These are phyloP conservation scores for Lypha dubia DNA, from an alignment of 2,888 invertebrate species.

Conservation along the genomic window DNA sequence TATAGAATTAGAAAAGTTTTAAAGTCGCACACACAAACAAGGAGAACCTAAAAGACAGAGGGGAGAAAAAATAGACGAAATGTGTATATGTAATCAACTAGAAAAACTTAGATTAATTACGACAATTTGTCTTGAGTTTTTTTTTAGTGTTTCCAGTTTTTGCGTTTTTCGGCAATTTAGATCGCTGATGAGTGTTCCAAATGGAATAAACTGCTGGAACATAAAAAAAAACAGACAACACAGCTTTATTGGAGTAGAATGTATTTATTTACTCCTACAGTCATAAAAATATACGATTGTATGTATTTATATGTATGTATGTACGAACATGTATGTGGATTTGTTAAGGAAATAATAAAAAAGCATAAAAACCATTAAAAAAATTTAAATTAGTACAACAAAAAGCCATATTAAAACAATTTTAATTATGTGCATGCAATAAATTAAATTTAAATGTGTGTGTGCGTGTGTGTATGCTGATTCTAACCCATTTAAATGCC, in stretches of 20 bases:
- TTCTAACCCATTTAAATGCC: background rate
- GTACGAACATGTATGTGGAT: background rate
- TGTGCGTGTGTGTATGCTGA: conserved; percentile 1
- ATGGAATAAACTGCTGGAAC: conserved; percentile 37
- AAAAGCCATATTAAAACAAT: conserved; percentile 52
- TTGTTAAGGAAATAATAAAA: conserved; percentile 61
- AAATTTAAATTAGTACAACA: conserved; percentile 46
- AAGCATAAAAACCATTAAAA: conserved; percentile 17
- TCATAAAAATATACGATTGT: background rate
- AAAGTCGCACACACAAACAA: conserved; percentile 34
- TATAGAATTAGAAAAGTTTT: conserved; percentile 50
- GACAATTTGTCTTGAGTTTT: conserved; percentile 65
- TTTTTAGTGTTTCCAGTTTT: conserved; percentile 37
- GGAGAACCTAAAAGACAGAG: conserved; percentile 2
- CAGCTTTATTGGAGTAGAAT: conserved; percentile 24
- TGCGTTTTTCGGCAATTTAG: conserved; percentile 37
- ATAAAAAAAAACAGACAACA: conserved; percentile 14
- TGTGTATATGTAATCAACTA: conserved; percentile 29
- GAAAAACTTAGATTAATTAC: conserved; percentile 63
- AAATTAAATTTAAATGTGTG: conserved; percentile 30
- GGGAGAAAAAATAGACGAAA: background rate
- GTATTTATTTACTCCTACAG: background rate
- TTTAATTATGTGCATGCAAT: conserved; percentile 63
- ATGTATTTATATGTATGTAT: background rate
- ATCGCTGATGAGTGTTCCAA: conserved; percentile 22